Percentiles rank a stretch among this genome's conserved stretches.
These are phyloP conservation scores for Incurvaria masculella DNA, from an alignment of 2,888 invertebrate genomes.

Conservation along the genomic window DNA sequence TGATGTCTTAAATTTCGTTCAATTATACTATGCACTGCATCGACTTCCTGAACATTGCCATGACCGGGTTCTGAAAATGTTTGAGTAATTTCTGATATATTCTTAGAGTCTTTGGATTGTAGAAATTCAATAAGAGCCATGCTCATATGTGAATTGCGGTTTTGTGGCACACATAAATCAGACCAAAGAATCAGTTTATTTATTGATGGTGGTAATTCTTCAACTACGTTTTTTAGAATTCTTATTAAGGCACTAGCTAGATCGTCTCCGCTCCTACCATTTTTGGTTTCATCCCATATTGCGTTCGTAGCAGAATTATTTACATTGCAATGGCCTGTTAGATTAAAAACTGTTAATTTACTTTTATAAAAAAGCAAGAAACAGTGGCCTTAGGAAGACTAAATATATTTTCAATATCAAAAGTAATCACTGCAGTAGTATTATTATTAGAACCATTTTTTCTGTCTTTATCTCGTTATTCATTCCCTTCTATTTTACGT, in stretches of 20 bases:
- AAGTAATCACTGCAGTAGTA: slow-evolving; percentile 11
- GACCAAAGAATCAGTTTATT: slow-evolving; percentile 18
- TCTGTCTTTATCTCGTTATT: slow-evolving; percentile 9
- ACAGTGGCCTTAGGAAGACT: slow-evolving; percentile 9
- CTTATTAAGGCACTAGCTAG: slow-evolving; percentile 11
- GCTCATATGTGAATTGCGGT: slow-evolving; percentile 15
- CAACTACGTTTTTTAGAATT: slow-evolving; percentile 7
- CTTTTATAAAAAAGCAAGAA: slow-evolving; percentile 12
- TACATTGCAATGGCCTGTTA: slow-evolving; percentile 12
- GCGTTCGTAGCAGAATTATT: slow-evolving; percentile 11
- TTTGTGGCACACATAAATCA: slow-evolving; percentile 16
- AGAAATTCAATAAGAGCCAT: slow-evolving; percentile 15
- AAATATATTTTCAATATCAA: slow-evolving; percentile 12
- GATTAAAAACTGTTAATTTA: slow-evolving; percentile 13
- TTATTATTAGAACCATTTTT: slow-evolving; percentile 6
- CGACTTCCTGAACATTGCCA: slow-evolving; percentile 19
- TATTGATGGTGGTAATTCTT: slow-evolving; percentile 7
- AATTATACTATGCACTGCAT: slow-evolving; percentile 17
- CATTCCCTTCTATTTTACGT: slow-evolving; percentile 6
- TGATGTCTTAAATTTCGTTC: slow-evolving; percentile 14
- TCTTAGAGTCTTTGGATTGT: slow-evolving; percentile 9
- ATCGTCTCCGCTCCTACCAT: slow-evolving; percentile 11
- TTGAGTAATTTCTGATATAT: slow-evolving; percentile 12
- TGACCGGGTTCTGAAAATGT: slow-evolving; percentile 18
- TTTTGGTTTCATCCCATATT: slow-evolving; percentile 11